Percentiles rank a stretch among this genome's conserved stretches.
Evolutionary conservation across 2,888 invertebrate genomes (phyloP).

Genomic region (Eumacrocentrus americanus): DNA sequence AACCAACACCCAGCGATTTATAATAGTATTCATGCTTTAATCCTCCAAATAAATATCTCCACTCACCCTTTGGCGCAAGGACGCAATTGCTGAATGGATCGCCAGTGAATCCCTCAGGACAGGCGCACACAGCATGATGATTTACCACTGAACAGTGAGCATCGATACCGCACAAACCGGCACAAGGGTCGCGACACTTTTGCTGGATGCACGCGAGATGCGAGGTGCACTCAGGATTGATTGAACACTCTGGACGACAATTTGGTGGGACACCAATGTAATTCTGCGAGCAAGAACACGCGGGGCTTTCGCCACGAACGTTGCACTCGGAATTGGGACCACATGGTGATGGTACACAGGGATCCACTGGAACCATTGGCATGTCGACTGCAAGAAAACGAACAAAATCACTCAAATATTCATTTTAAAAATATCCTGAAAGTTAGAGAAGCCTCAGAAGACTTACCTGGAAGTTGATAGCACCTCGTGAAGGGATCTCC

Average conservation of each 20-base stretch:
- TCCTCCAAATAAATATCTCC: neutral
- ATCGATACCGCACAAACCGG: constrained; percentile 65
- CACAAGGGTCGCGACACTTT: constrained; percentile 69
- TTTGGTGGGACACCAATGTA: constrained; percentile 67
- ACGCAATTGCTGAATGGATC: constrained; percentile 66
- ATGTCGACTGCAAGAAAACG: constrained; percentile 34
- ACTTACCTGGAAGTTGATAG: constrained; percentile 64
- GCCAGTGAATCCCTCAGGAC: constrained; percentile 62
- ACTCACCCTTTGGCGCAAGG: constrained; percentile 52
- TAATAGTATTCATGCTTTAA: too few relatives aligned
- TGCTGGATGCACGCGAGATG: constrained; percentile 67
- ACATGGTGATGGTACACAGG: constrained; percentile 66
- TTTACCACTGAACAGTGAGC: constrained; percentile 67
- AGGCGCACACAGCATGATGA: constrained; percentile 68
- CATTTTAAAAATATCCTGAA: too few relatives aligned
- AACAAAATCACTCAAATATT: neutral
- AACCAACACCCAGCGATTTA: constrained; percentile 25
- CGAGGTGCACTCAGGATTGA: constrained; percentile 66
- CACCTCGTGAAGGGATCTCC: constrained; percentile 78
- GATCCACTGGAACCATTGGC: constrained; percentile 55
- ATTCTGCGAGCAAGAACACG: constrained; percentile 66
- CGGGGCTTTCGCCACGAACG: constrained; percentile 64
- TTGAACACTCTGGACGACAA: constrained; percentile 68
- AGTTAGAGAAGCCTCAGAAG: neutral
- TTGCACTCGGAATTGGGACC: constrained; percentile 67